Base-by-base conservation (phyloP, 2,888 invertebrate genomes). In the Mythimna impura region DNA sequence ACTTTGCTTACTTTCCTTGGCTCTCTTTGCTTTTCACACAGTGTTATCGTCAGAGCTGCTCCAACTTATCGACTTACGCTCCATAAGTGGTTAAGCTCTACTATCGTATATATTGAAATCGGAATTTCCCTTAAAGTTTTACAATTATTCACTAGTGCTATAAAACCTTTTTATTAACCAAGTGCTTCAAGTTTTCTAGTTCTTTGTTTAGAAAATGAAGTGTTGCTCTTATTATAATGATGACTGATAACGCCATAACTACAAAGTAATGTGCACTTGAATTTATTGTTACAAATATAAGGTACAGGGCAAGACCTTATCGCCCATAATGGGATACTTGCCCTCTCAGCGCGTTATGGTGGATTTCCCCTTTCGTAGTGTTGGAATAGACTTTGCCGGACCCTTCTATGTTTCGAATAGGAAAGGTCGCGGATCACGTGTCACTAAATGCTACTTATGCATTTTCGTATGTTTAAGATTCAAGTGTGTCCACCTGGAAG, bases 191-290 rank as follows among this genome's bases (percentile, higher is more conserved):
- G n/a, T 3, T 60, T 63, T 52, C 20, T 43, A 25, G n/a, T 50
- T 40, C 58, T 76, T 64, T 54, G 71, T 47, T 60, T 54, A 47
- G 20, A 50, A 60, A 60, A n/a, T 63, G 43, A 71, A 78, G 71
- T 47, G 58, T 30, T 64, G 4, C 52, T 50, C 4, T 8, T 40
- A 20, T 40, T 62, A 50, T 71, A 50, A 61, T 62, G 40, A 4
- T 61, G 34, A 25, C 25, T 63, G 50, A 43, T 76, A 50, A 68
- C 12, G 34, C 3, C 5, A 0, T 17, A 0, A 12, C 7, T 63
- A 50, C 30, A 22, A 62, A 62, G 17, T 60, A 43, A 63, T 60
- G 9, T 52, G 9, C 36, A 76, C 47, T 69, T 74, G 22, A 62
- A n/a, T 61, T 30, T 7, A 54, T 40, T 60, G 25, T 60, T 7